Conservation (phyloP, 2,888 invertebrate genomes). For the Limnephilus auricula region DNA sequence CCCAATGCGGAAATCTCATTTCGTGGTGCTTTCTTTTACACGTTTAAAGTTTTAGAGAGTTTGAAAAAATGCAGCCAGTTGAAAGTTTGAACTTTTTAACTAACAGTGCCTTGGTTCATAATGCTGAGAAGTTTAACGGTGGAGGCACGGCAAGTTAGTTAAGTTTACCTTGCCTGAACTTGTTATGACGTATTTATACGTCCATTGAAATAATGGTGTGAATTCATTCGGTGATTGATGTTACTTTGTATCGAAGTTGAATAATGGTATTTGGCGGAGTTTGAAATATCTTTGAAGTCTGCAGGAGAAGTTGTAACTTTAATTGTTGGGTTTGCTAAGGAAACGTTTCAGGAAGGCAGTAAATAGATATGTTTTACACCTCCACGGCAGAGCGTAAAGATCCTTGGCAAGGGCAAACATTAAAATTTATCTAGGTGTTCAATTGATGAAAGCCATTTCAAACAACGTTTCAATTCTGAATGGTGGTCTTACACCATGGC, state of each 20-base stretch:
- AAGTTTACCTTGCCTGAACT: not conserved
- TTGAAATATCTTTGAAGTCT: not conserved
- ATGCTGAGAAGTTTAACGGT: not conserved
- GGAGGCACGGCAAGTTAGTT: not conserved
- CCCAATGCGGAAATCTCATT: not conserved
- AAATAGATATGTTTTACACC: not conserved
- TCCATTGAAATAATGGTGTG: not conserved
- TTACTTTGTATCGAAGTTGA: constrained; percentile 11
- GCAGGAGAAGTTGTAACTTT: not conserved
- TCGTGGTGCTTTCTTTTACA: not conserved
- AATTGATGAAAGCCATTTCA: too few relatives aligned
- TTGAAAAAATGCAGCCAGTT: not conserved
- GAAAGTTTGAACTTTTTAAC: not conserved
- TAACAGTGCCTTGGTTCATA: not conserved
- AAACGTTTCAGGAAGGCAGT: not conserved
- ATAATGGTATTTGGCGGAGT: not conserved
- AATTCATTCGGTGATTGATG: constrained; percentile 12
- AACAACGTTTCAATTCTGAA: too few relatives aligned
- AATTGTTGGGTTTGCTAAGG: not conserved
- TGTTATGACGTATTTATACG: not conserved
- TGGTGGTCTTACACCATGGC: too few relatives aligned
- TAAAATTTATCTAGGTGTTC: not conserved
- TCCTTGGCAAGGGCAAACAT: not conserved
- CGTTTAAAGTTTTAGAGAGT: not conserved
- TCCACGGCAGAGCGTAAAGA: not conserved